phyloP scores from a whole-genome alignment of 2,113 vertebrate genomes.

The Spea multiplicata region DNA sequence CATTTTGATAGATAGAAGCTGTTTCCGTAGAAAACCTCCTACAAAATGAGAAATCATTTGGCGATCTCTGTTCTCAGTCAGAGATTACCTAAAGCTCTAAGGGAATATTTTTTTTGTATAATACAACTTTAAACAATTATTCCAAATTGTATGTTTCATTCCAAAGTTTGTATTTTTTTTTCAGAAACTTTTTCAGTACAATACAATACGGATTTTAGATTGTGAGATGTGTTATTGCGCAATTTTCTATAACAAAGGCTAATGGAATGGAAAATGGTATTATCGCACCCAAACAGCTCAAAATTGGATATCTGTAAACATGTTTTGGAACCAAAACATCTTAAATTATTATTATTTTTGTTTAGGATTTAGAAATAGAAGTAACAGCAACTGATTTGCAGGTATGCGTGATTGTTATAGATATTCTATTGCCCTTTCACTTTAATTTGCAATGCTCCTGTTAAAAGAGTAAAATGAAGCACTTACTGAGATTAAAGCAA shows the following conservation, averaged over 20 bases:
- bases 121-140: constrained; percentile 15
- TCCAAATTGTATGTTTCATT: not conserved
- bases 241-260: constrained; percentile 25
- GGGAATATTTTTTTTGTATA: not conserved
- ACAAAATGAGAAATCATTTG: not conserved
- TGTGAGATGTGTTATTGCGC: not conserved
- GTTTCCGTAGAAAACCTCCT: no score
- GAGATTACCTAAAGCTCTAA: not conserved
- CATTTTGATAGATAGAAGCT: no score
- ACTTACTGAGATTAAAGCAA: constrained; percentile 6
- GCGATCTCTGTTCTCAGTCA: not conserved
- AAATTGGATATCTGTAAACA: not conserved
- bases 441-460: not conserved
- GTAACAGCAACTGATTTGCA: not conserved
- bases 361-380: constrained; percentile 1
- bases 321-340: not conserved
- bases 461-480: not conserved
- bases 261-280: constrained; percentile 36
- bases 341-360: not conserved
- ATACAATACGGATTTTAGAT: constrained; percentile 15
- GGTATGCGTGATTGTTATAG: not conserved
- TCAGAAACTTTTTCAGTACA: not conserved
- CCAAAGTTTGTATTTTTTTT: not conserved
- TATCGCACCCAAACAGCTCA: constrained; percentile 3
- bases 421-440: not conserved